Evolutionary conservation across 2,113 vertebrate species (phyloP).

Genomic region (Dicerorhinus sumatrensis): DNA sequence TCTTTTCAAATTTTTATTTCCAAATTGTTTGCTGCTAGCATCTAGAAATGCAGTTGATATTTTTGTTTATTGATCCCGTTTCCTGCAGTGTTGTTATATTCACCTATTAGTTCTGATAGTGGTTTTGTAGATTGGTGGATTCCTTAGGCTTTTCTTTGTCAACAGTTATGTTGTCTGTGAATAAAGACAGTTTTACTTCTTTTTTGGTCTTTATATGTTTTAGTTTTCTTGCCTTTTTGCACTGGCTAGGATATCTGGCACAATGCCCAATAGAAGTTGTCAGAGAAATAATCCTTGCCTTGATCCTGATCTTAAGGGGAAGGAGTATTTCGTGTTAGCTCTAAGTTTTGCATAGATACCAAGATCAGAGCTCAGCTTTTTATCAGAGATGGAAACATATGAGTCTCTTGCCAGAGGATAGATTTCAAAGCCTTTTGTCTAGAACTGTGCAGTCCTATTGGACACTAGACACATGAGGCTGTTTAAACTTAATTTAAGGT

Average conservation of each 20-base stretch:
- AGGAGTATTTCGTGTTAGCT: neutral
- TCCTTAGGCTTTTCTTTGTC: neutral
- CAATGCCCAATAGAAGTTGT: neutral
- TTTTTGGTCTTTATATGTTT: neutral
- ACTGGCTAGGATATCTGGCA: neutral
- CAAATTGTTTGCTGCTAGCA: neutral
- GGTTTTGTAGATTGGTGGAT: neutral
- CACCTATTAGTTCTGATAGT: neutral
- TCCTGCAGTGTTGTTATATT: neutral
- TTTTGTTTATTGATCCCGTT: neutral
- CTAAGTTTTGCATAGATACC: neutral
- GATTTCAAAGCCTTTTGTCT: neutral
- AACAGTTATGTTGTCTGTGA: neutral
- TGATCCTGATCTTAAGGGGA: neutral
- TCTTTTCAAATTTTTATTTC: neutral
- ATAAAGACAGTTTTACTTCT: neutral
- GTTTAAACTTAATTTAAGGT: conserved; percentile 11
- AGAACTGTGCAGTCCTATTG: neutral
- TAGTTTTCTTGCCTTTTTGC: neutral
- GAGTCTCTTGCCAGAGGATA: neutral
- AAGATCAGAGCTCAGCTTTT: neutral
- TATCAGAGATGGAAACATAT: neutral
- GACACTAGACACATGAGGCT: neutral
- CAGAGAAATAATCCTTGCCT: neutral
- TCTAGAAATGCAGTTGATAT: neutral